Evolutionary conservation across 2,113 vertebrate species (phyloP), one percentile per base, ranked within the genome.

Genomic region (Micronisus gabar): DNA sequence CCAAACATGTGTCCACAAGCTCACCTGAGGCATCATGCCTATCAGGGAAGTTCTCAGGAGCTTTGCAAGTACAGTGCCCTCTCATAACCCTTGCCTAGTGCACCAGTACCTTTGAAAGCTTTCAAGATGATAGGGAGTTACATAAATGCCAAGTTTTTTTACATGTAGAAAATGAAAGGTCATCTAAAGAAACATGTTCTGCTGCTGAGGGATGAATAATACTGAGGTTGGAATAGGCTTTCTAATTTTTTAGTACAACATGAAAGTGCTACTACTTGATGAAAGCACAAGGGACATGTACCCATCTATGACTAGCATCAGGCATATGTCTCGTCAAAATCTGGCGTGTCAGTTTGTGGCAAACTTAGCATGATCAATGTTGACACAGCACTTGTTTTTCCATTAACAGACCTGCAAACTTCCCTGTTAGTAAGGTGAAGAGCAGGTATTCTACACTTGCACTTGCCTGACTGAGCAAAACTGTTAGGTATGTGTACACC

Each of bases 81-180:
- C 59, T 63, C 61, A 21, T 45, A 71, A 18, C 59, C 79, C 52
- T 14, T 43, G 10, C 18, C 61, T 27, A 38, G 65, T 11, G 50
- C 72, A 48, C 27, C 20, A 15, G 43, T 61, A 26, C 81, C 86
- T 84, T 47, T 38, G 92, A 86, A 95, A 92, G 88, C 80, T 78
- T 92, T 87, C 9, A 36, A 67, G 56, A 55, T 56, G 72, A 91
- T 12, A 78, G 71, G 55, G 67, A 93, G 61, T 73, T 94, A 85
- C 40, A 65, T 20, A 89, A 95, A 92, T 75, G 83, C 70, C 83
- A 95, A 87, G 40, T 66, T 61, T 34, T 81, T 59, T 72, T 79
- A 61, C 76, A 87, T 6, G 40, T 40, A 29, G 81, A 88, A 95
- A 95, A 92, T 79, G 91, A 93, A 95, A 96, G 92, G 88, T 95